Percentiles rank a stretch among this genome's conserved stretches.
phyloP scores from a whole-genome alignment of 2,888 invertebrate genomes.

The Keiferia lycopersicella region DNA sequence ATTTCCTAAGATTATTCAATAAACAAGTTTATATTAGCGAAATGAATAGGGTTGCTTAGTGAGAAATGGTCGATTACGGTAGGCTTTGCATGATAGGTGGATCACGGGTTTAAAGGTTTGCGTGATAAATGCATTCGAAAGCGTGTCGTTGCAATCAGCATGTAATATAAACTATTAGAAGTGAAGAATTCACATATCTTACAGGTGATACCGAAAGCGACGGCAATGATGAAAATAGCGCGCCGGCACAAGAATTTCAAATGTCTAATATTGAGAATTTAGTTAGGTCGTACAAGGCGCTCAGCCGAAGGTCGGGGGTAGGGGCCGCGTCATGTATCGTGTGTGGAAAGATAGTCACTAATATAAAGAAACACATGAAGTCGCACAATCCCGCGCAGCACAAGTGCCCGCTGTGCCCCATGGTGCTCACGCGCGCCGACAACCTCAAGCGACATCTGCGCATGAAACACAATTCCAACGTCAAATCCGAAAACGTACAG shows the following conservation, averaged over 20 bases:
- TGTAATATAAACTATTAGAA: conserved; percentile 41
- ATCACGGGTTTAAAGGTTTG: conserved; percentile 32
- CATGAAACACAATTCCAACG: conserved; percentile 75
- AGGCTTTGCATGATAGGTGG: conserved; percentile 49
- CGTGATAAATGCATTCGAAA: conserved; percentile 31
- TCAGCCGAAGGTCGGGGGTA: conserved; percentile 52
- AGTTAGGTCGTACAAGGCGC: conserved; percentile 63
- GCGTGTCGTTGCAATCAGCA: conserved; percentile 45
- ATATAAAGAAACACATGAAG: conserved; percentile 85
- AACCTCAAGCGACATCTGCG: conserved; percentile 85
- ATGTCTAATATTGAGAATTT: conserved; percentile 64
- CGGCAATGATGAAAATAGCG: conserved; percentile 74
- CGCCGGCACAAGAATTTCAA: conserved; percentile 59
- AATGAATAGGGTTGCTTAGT: neutral
- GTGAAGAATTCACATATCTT: conserved; percentile 66
- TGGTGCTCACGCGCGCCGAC: conserved; percentile 84
- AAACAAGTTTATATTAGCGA: neutral
- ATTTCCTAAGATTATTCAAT: neutral
- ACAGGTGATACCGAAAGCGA: conserved; percentile 73
- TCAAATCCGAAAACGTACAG: neutral
- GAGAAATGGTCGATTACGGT: conserved; percentile 22
- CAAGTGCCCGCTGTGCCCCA: conserved; percentile 83
- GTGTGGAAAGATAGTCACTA: conserved; percentile 85
- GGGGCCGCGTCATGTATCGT: conserved; percentile 75
- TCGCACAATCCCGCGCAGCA: conserved; percentile 84